phyloP scores from a whole-genome alignment of 2,888 invertebrate species.

The Amphipoea oculea region DNA sequence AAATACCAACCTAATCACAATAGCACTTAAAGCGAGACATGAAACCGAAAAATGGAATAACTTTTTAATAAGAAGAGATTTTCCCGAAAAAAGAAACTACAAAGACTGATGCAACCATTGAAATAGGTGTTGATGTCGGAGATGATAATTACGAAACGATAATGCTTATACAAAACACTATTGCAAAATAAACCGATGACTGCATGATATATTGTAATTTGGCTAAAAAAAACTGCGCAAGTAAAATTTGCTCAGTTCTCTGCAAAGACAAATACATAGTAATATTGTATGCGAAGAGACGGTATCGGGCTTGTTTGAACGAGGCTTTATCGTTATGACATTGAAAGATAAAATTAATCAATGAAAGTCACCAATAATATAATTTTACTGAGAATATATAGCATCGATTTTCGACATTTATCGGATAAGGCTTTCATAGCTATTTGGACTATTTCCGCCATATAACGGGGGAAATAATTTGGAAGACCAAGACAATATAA shows the following conservation, averaged over 20 bases:
- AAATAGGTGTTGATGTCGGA: constrained; percentile 7
- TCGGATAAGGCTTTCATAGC: constrained; percentile 30
- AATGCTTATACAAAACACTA: constrained; percentile 20
- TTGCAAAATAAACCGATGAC: constrained; percentile 36
- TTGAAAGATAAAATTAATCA: constrained; percentile 81
- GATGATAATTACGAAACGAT: constrained; percentile 31
- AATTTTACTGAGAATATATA: constrained; percentile 54
- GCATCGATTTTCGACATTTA: constrained; percentile 49
- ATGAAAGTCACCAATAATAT: constrained; percentile 71
- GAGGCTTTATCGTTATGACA: constrained; percentile 75
- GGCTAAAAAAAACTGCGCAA: constrained; percentile 32
- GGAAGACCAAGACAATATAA: neutral
- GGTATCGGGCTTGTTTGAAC: constrained; percentile 53
- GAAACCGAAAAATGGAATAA: neutral
- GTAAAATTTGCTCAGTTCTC: constrained; percentile 44
- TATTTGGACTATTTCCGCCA: constrained; percentile 42
- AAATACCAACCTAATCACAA: neutral
- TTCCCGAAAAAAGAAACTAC: neutral
- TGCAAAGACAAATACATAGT: constrained; percentile 43
- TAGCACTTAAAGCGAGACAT: neutral
- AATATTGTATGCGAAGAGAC: constrained; percentile 56
- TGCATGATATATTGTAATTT: constrained; percentile 41
- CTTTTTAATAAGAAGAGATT: neutral
- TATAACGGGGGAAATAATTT: neutral
- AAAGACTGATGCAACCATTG: neutral